Base-by-base conservation (phyloP, 1,140 invertebrate species). In the Helicoverpa armigera region DNA sequence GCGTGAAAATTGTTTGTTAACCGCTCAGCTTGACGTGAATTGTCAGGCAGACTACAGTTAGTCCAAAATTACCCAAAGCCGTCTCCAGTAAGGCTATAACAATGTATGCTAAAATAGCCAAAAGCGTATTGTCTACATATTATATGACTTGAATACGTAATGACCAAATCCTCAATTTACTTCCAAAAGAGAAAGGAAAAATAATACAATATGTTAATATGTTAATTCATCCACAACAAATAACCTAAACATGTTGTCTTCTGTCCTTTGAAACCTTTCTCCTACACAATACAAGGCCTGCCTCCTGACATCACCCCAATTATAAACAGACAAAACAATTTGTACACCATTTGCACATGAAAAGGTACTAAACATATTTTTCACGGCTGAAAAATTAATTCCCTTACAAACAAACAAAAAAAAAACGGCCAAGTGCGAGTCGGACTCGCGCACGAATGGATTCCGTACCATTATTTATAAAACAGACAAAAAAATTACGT, bases 261-360 rank as follows among this genome's bases (percentile, higher is more conserved):
- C 35, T 43, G 35, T 43, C 18, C 67, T 16, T 53, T 5, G 51
- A 18, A 50, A 18, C n/a, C 18, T 70, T 16, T 16, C 63, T 14
- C 12, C 11, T 29, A 14, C 16, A n/a, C 61, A 43, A 65, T 18
- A 51, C 69, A 72, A 53, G 2, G 16, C 51, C 51, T 18, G 48
- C 43, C 43, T 23, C 23, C 29, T 69, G 50, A 56, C 69, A 23
- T 72, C 69, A 72, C 51, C 69, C 48, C 69, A 73, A 51, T 58
- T 70, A 70, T 54, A 58, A 29, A 58, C 29, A 72, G 56, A 73
- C 70, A 73, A 73, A 58, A 73, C 70, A 73, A 73, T 73, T 73
- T 73, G 48, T 18, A 35, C 53, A 53, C 70, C 51, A 73, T 73
- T 73, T 56, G 56, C 70, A 73, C 70, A 73, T 31, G 70, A 56